These are phyloP conservation scores for Macquaria australasica DNA, from an alignment of 2,113 vertebrate species.

Conservation along the genomic window DNA sequence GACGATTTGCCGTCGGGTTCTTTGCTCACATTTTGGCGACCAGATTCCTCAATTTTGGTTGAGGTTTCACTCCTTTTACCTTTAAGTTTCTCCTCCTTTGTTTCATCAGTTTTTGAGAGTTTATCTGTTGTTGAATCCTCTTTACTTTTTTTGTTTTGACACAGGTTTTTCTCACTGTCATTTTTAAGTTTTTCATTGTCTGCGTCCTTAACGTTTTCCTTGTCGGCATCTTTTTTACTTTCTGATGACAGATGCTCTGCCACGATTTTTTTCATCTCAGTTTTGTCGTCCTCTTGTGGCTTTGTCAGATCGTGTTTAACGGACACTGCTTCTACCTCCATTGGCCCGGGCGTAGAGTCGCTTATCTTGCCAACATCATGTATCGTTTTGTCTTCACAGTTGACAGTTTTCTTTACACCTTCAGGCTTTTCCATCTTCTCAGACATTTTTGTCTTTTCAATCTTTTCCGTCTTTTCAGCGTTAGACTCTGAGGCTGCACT, in stretches of 20 bases:
- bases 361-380: not conserved
- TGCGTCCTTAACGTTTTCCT: constrained; percentile 9
- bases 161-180: not conserved
- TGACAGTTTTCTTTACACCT: constrained; percentile 9
- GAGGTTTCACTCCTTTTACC: not conserved
- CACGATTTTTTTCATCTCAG: not conserved
- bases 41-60: not conserved
- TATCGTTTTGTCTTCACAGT: constrained; percentile 23
- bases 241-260: constrained; percentile 7
- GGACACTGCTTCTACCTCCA: not conserved
- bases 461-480: not conserved
- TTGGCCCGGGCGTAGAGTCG: not conserved
- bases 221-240: not conserved
- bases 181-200: not conserved
- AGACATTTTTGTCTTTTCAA: too few species aligned
- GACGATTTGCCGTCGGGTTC: constrained; percentile 4
- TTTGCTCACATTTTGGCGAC: not conserved
- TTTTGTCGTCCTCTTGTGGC: constrained; percentile 17
- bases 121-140: constrained; percentile 8
- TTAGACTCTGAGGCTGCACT: not conserved
- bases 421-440: constrained; percentile 23
- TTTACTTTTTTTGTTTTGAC: constrained; percentile 9
- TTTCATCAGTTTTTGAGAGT: not conserved
- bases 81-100: not conserved
- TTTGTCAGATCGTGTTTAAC: constrained; percentile 30